Percentiles rank a stretch among this genome's conserved stretches.
Evolutionary conservation across 2,888 invertebrate species (phyloP).

Genomic region (Rhagium mordax): DNA sequence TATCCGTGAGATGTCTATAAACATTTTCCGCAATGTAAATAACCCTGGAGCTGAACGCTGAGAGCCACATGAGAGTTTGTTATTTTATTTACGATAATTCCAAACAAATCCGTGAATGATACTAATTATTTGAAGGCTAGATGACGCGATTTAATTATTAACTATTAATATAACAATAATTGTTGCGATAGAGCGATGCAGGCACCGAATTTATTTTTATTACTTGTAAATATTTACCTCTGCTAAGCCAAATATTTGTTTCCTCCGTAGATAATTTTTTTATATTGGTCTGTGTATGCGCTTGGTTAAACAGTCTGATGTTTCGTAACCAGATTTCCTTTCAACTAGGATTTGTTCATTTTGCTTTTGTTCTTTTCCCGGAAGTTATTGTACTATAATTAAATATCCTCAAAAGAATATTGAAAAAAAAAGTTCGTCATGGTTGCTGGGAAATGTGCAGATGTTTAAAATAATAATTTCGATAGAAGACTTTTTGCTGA

Average conservation of each 20-base stretch:
- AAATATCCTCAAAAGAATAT: too few species aligned
- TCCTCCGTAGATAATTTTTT: not conserved
- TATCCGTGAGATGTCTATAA: too few species aligned
- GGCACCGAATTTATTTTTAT: not conserved
- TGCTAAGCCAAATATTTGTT: conserved; percentile 8
- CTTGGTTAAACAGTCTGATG: not conserved
- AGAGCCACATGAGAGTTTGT: not conserved
- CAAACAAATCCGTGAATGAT: conserved; percentile 14
- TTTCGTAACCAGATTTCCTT: not conserved
- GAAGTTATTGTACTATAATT: not conserved
- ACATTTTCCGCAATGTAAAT: not conserved
- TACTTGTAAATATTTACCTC: conserved; percentile 5
- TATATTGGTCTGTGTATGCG: not conserved
- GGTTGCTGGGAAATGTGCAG: too few species aligned
- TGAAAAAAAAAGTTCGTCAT: too few species aligned
- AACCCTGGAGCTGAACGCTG: not conserved
- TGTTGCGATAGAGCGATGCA: not conserved
- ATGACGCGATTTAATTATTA: conserved; percentile 28
- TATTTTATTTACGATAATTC: not conserved
- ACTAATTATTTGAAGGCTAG: conserved; percentile 32
- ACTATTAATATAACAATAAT: conserved; percentile 11
- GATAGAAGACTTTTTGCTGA: too few species aligned
- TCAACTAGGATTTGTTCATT: not conserved
- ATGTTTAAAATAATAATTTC: too few species aligned
- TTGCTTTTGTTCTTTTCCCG: not conserved